Base-by-base conservation (phyloP, 2,797 vertebrate genomes). In the Macropodus opercularis region DNA sequence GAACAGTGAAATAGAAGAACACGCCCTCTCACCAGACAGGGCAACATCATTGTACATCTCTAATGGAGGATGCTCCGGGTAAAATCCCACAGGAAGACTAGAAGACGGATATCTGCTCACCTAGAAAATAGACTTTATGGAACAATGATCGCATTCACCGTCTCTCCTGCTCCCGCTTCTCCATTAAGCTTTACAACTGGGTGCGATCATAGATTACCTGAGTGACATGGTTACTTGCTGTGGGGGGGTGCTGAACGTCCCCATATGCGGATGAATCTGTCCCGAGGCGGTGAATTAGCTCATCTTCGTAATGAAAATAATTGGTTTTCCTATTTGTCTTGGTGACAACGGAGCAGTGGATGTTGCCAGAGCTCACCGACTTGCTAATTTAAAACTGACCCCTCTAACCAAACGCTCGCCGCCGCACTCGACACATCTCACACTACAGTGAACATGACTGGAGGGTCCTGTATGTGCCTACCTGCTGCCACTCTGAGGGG, bases 61-160 rank as follows among this genome's bases (percentile, higher is more conserved):
- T 60, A 0, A 8, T 56, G 63, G 47, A 69, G 12, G 17, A n/a
- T n/a, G n/a, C n/a, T 58, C n/a, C 46, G 43, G 36, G 38, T 51
- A 61, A 34, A 72, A 60, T 73, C 78, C 70, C 79, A 72, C 14
- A 29, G 69, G 70, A 64, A 54, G 29, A 21, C 46, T 54, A 23
- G 38, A 50, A 81, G 81, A 75, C 23, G 6, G 69, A 84, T 77
- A 78, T 72, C 72, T 83, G 69, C 73, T 85, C 81, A 78, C 77
- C 63, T 73, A 74, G 77, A 82, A 84, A 88, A 86, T 65, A 82
- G 79, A 80, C 80, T 84, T 82, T 56, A 87, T 64, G 75, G 71
- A 85, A 83, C 75, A 80, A 70, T 81, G 60, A 82, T 70, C 75
- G 46, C 75, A 59, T 49, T 56, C 41, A 59, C 53, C 46, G 44